Percentiles rank a stretch among this genome's conserved stretches.
Conservation (phyloP, 1,140 invertebrate species). For the Protaetia brevitarsis region DNA sequence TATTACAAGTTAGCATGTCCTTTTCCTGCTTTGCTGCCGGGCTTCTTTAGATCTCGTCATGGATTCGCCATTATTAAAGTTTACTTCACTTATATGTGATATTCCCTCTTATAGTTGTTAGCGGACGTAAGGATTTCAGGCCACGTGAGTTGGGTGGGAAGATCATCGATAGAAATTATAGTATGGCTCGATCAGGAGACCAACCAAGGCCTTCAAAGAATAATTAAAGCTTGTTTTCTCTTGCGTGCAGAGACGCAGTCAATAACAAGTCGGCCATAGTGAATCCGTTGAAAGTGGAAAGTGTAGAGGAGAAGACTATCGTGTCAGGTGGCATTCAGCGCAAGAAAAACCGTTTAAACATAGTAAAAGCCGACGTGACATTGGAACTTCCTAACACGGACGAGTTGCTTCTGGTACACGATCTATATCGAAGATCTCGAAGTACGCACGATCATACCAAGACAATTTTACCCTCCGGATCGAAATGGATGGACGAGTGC, state of each 20-base stretch:
- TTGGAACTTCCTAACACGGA: slow-evolving; percentile 60
- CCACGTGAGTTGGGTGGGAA: slow-evolving; percentile 74
- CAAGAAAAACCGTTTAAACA: slow-evolving; percentile 52
- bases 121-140: slow-evolving; percentile 72
- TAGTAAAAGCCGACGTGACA: slow-evolving; percentile 57
- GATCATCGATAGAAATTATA: slow-evolving; percentile 69
- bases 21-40: too few relatives aligned
- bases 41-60: too few relatives aligned
- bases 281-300: slow-evolving; percentile 61
- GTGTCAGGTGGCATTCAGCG: slow-evolving; percentile 59
- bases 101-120: too few relatives aligned
- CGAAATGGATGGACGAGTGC: slow-evolving; percentile 66
- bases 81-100: too few relatives aligned
- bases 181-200: slow-evolving; percentile 68
- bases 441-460: too few relatives aligned
- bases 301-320: slow-evolving; percentile 61
- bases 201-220: slow-evolving; percentile 55
- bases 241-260: slow-evolving; percentile 69
- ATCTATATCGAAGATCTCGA: too few relatives aligned
- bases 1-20: too few relatives aligned
- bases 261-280: slow-evolving; percentile 60
- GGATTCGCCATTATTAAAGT: too few relatives aligned
- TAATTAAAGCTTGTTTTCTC: slow-evolving; percentile 70
- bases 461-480: slow-evolving; percentile 59
- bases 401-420: slow-evolving; percentile 68